Conservation (phyloP, 1,140 invertebrate genomes). For the Drosophila truncata region DNA sequence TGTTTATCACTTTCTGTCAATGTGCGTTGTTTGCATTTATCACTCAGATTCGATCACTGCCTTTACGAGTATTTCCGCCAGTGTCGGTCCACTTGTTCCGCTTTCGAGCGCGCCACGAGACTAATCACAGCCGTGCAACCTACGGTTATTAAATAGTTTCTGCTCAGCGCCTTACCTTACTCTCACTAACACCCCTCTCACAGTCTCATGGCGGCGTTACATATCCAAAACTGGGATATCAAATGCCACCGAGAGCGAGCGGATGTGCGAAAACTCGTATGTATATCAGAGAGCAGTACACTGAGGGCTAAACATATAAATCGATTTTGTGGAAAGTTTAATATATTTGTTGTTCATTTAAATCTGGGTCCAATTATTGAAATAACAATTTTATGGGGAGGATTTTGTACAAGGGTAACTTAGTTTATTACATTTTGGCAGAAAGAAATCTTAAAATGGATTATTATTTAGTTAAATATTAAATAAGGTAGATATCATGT, state of each 20-base stretch:
- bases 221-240: constrained; percentile 27
- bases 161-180: constrained; percentile 20
- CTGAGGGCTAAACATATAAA: neutral
- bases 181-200: constrained; percentile 17
- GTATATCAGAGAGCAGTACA: constrained; percentile 15
- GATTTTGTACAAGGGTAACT: constrained; percentile 1
- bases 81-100: constrained; percentile 16
- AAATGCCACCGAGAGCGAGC: constrained; percentile 27
- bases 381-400: neutral
- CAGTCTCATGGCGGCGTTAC: constrained; percentile 10
- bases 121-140: constrained; percentile 57
- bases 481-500: too few species aligned
- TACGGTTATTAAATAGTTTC: constrained; percentile 76
- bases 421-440: neutral
- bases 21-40: constrained; percentile 64
- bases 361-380: neutral
- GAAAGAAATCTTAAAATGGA: neutral
- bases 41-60: constrained; percentile 44
- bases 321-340: neutral
- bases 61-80: constrained; percentile 4
- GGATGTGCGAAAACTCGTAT: constrained; percentile 1
- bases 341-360: neutral
- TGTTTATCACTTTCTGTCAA: constrained; percentile 29
- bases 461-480: too few species aligned
- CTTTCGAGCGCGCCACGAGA: constrained; percentile 53